phyloP scores from a whole-genome alignment of 1,140 invertebrate species.

The Thaumetopoea pityocampa region DNA sequence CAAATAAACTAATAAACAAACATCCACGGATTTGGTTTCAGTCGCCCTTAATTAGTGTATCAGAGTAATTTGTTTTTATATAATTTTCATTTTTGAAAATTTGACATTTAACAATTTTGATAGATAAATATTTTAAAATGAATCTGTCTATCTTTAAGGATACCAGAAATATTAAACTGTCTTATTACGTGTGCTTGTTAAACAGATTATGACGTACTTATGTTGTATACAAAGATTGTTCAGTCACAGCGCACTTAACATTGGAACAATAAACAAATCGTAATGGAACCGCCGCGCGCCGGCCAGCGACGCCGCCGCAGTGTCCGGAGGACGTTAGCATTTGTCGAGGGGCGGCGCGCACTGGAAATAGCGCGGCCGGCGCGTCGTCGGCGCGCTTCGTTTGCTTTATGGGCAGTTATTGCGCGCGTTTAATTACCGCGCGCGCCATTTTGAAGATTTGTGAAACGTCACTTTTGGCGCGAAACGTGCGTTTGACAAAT shows the following conservation, averaged over 20 bases:
- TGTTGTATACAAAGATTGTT: no score
- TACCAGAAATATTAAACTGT: no score
- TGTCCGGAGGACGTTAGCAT: constrained; percentile 70
- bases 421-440: constrained; percentile 61
- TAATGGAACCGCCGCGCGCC: constrained; percentile 6
- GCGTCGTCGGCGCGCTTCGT: constrained; percentile 57
- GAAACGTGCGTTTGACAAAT: constrained; percentile 45
- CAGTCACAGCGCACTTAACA: constrained; percentile 1
- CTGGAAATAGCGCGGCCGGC: constrained; percentile 57
- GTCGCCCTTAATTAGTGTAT: no score
- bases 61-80: no score
- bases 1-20: no score
- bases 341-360: constrained; percentile 58
- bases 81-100: no score
- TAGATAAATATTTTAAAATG: no score
- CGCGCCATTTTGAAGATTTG: constrained; percentile 64
- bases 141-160: no score
- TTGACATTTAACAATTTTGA: no score
- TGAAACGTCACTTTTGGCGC: constrained; percentile 60
- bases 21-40: no score
- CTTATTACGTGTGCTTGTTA: no score
- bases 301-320: constrained; percentile 28
- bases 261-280: constrained; percentile 15
- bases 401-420: constrained; percentile 63
- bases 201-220: no score